Evolutionary conservation across 2,797 vertebrate species (phyloP).

Genomic region (Rhodeus uyekii): DNA sequence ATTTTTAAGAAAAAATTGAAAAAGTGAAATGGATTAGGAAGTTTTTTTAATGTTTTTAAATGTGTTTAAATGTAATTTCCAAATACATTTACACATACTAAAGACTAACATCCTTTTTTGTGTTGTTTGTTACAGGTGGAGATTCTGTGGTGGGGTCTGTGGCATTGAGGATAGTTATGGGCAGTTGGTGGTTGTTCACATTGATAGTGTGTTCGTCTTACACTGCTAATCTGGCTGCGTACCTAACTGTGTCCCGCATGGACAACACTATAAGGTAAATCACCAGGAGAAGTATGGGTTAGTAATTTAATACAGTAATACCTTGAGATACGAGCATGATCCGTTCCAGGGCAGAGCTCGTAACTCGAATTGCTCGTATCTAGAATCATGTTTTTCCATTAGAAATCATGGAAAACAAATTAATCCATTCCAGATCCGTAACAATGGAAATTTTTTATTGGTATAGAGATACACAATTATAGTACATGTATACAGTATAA

Average conservation of each 20-base stretch:
- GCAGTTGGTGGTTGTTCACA: constrained; percentile 99
- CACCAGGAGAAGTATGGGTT: no score
- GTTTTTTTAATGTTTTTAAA: neutral
- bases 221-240: constrained; percentile 95
- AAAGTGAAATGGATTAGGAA: neutral
- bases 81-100: neutral
- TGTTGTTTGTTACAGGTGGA: constrained; percentile 75
- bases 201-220: constrained; percentile 97
- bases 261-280: constrained; percentile 93
- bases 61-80: neutral
- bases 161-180: constrained; percentile 96
- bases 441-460: no score
- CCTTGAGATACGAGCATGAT: no score
- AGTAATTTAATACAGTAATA: no score
- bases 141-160: constrained; percentile 86
- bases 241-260: constrained; percentile 97
- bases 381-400: no score
- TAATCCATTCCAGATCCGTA: no score
- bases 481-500: no score
- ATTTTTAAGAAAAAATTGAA: neutral
- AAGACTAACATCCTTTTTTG: neutral
- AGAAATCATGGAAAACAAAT: no score
- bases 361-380: no score
- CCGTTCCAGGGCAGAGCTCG: no score
- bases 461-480: no score